Evolutionary conservation across 2,888 invertebrate species (phyloP).

Genomic region (Pandemis cinnamomeana): DNA sequence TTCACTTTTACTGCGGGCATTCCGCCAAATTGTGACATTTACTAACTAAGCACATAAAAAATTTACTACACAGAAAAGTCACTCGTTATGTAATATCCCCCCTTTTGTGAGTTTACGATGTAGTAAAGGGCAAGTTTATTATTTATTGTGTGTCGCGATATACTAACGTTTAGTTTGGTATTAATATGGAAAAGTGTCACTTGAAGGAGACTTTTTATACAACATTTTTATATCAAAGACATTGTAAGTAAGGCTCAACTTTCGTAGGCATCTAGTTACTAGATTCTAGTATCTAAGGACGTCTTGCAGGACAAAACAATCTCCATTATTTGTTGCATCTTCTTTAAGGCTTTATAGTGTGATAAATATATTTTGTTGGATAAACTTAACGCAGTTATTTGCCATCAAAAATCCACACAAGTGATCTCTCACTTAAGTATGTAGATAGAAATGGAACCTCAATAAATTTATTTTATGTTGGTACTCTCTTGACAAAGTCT

Average conservation of each 20-base stretch:
- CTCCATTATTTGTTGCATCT: too few species aligned
- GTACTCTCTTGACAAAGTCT: too few species aligned
- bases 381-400: too few species aligned
- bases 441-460: too few species aligned
- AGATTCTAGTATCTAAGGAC: too few species aligned
- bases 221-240: neutral
- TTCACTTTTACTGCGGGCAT: neutral
- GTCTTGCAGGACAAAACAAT: too few species aligned
- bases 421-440: too few species aligned
- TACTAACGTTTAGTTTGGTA: slow-evolving; percentile 29
- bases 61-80: slow-evolving; percentile 29
- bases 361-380: too few species aligned
- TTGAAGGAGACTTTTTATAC: neutral
- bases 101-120: slow-evolving; percentile 34
- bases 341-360: too few species aligned
- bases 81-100: slow-evolving; percentile 28
- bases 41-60: slow-evolving; percentile 30
- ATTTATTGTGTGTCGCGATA: slow-evolving; percentile 39
- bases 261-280: too few species aligned
- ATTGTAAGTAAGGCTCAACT: neutral
- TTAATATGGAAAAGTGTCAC: slow-evolving; percentile 16
- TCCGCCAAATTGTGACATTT: slow-evolving; percentile 33
- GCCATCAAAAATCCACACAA: too few species aligned
- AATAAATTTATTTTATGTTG: too few species aligned
- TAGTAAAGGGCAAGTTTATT: slow-evolving; percentile 36